Conservation (phyloP, 2,797 vertebrate species). For the Mareca strepera region DNA sequence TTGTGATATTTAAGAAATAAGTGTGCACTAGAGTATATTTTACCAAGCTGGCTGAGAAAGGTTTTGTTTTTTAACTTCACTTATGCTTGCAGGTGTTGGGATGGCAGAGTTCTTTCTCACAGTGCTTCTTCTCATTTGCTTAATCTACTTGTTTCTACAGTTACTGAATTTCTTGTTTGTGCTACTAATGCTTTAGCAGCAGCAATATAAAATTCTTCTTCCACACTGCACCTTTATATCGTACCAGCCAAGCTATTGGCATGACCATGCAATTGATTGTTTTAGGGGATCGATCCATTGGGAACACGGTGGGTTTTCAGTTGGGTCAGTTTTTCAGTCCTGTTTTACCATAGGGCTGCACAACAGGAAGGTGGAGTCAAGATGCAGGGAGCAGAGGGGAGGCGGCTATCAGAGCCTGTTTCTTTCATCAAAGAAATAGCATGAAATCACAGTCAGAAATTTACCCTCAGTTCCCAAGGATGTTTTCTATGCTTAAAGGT, state of each 20-base stretch:
- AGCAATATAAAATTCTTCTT: not conserved
- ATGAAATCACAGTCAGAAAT: not conserved
- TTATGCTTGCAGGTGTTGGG: not conserved
- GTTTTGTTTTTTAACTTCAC: not conserved
- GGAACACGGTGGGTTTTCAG: not conserved
- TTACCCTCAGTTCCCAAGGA: not conserved
- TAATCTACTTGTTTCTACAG: not conserved
- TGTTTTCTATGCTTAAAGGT: not conserved
- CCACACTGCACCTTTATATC: not conserved
- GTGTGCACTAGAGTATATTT: not conserved
- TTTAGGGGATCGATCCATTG: not conserved
- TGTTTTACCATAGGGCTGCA: fast-evolving
- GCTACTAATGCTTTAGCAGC: not conserved
- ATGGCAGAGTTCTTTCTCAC: not conserved
- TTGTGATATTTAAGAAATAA: not conserved
- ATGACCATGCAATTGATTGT: not conserved
- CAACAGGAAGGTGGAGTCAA: not conserved
- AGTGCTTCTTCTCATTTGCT: not conserved
- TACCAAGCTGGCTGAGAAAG: not conserved
- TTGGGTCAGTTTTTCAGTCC: not conserved
- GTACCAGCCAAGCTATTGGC: not conserved
- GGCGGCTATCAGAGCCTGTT: not conserved
- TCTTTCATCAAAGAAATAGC: not conserved
- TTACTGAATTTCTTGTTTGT: not conserved
- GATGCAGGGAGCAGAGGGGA: not conserved